These are phyloP conservation scores for Lacerta viridis DNA, from an alignment of 2,797 vertebrate species.

Conservation along the genomic window DNA sequence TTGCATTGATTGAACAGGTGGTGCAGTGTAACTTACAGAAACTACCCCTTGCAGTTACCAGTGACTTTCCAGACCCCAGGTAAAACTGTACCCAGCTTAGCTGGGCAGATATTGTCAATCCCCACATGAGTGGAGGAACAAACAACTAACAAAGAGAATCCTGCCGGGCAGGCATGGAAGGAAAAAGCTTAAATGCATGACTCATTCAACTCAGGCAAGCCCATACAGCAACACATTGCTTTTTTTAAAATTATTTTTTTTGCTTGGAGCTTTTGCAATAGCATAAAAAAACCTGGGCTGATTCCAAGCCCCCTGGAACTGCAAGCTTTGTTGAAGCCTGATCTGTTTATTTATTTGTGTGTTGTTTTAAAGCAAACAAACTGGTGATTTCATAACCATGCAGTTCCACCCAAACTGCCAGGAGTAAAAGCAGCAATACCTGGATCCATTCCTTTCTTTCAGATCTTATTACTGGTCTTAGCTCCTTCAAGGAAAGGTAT, in stretches of 20 bases:
- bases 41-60: background rate
- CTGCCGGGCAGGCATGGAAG: conserved; percentile 43
- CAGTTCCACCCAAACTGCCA: conserved; percentile 13
- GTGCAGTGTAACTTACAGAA: conserved; percentile 17
- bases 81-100: conserved; percentile 26
- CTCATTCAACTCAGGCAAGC: conserved; percentile 31
- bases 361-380: conserved; percentile 27
- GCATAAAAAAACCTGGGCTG: conserved; percentile 33
- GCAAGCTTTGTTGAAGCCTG: conserved; percentile 42
- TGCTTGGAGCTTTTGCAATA: conserved; percentile 44
- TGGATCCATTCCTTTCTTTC: conserved; percentile 42
- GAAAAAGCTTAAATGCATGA: background rate
- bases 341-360: conserved; percentile 28
- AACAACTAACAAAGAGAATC: background rate
- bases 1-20: background rate
- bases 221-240: background rate
- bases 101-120: conserved; percentile 28
- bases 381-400: conserved; percentile 27
- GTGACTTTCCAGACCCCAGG: conserved; percentile 24
- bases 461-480: background rate
- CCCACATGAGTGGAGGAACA: background rate
- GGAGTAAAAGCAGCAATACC: background rate
- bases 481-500: background rate
- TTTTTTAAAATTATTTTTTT: background rate
- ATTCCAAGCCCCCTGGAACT: conserved; percentile 51